These are phyloP conservation scores for Metacarcinus magister DNA, from an alignment of 2,888 invertebrate genomes.

Conservation along the genomic window DNA sequence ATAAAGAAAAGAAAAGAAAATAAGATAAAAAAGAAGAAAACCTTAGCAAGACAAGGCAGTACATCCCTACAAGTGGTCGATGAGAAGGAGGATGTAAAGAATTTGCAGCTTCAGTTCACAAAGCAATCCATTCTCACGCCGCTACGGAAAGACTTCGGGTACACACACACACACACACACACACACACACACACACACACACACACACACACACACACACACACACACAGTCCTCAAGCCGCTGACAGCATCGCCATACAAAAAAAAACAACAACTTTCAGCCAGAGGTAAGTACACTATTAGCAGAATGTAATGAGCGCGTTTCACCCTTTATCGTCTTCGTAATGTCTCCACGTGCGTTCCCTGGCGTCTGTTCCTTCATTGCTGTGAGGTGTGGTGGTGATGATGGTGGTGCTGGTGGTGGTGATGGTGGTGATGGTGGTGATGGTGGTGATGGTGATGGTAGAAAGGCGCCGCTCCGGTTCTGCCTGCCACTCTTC, in stretches of 20 bases:
- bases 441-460: background rate
- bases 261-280: background rate
- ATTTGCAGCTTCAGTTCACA: background rate
- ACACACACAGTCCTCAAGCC: slow-evolving; percentile 5
- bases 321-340: background rate
- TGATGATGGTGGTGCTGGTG: slow-evolving; percentile 5
- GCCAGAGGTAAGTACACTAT: background rate
- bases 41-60: background rate
- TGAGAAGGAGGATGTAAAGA: background rate
- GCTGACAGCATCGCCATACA: slow-evolving; percentile 13
- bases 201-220: slow-evolving; percentile 34
- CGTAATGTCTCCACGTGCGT: background rate
- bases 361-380: slow-evolving; percentile 19
- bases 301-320: background rate
- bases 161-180: slow-evolving; percentile 26
- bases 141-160: background rate
- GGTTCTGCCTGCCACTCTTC: background rate
- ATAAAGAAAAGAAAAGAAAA: background rate
- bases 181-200: slow-evolving; percentile 46
- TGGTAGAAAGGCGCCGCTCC: background rate
- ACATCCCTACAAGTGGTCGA: slow-evolving; percentile 13
- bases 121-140: background rate
- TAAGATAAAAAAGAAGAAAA: background rate
- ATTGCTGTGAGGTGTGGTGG: background rate
- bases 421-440: background rate